Evolutionary conservation across 1,140 invertebrate genomes (phyloP), one percentile per base, ranked within the genome.

Genomic region (Drosophila ananassae): DNA sequence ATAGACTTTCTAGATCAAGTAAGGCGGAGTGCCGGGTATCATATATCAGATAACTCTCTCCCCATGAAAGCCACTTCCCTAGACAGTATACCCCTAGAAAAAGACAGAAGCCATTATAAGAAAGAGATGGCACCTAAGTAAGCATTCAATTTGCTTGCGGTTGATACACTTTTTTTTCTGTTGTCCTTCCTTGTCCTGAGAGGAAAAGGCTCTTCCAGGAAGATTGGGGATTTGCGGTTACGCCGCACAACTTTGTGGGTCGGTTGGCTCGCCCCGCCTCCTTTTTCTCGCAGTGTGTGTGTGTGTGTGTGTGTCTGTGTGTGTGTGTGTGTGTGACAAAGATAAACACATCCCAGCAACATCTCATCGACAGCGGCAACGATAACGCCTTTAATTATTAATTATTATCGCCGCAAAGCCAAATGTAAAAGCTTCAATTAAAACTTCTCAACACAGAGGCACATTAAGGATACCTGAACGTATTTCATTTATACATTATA

Each of bases 371-470:
- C 34, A 39, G 66, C 41, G 66, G 62, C 66, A 55, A 55, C 50
- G 66, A 68, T 68, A 68, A 47, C 77, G 73, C 77, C 77, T 77
- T 85, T 61, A 87, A 81, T 87, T 78, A 87, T 85, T 81, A 85
- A 85, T 81, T 87, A 87, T 87, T 87, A 75, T 78, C 72, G 63
- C 75, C 82, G 41, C 82, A 85, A 87, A 81, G 77, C 82, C 82
- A 87, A 85, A 87, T 87, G 77, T 81, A 73, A 85, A 87, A 78
- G 69, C 78, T 87, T 87, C 74, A 85, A 85, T 85, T 85, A 87
- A 87, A 75, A 63, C 73, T 63, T 67, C 67, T 77, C 48, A 57
- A 83, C 41, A 77, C 71, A 68, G 7, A 68, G 7, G 5, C 2
- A 28, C 9, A 17, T 22, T 7, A 24, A 25, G 69, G 59, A 73